Conservation (phyloP, 2,888 invertebrate genomes). For the Ceraclea dissimilis region DNA sequence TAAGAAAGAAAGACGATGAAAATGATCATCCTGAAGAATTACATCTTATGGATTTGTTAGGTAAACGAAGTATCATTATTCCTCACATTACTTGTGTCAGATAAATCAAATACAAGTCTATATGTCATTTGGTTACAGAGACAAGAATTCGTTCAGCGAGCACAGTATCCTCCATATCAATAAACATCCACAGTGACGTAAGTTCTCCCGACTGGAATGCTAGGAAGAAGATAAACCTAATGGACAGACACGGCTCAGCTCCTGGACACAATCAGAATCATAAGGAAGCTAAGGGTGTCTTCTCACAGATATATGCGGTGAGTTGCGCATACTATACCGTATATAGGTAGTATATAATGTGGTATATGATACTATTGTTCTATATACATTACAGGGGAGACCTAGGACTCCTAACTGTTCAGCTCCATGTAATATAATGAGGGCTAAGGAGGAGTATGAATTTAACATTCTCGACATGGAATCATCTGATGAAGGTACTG, state of each 20-base stretch:
- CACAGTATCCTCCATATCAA: not conserved
- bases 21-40: too few relatives aligned
- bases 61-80: too few relatives aligned
- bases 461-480: not conserved
- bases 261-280: not conserved
- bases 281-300: not conserved
- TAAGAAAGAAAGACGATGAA: too few relatives aligned
- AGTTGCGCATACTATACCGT: too few relatives aligned
- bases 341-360: too few relatives aligned
- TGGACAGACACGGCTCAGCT: not conserved
- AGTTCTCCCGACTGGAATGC: not conserved
- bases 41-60: too few relatives aligned
- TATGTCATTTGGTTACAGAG: not conserved
- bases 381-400: not conserved
- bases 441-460: not conserved
- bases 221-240: not conserved
- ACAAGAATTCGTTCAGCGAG: not conserved
- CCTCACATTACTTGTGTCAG: too few relatives aligned
- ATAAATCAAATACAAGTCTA: too few relatives aligned
- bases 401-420: not conserved
- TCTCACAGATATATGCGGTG: not conserved
- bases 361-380: too few relatives aligned
- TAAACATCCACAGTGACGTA: not conserved
- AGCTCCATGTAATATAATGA: not conserved
- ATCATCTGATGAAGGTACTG: too few relatives aligned